phyloP scores from a whole-genome alignment of 1,140 invertebrate species.

The Neodiprion pinetum region DNA sequence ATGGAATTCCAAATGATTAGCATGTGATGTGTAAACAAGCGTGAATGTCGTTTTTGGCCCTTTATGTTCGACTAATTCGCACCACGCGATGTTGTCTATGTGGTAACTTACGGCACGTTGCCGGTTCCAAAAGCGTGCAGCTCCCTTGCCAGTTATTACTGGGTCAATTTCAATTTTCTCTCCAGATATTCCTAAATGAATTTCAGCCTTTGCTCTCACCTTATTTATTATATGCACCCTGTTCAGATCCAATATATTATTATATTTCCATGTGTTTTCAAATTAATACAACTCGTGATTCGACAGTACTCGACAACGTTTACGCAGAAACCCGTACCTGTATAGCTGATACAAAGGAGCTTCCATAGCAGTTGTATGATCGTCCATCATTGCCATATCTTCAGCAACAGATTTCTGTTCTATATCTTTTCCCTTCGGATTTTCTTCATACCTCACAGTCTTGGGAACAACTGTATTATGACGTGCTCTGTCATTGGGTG shows the following conservation, averaged over 20 bases:
- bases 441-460: constrained; percentile 37
- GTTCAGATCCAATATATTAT: constrained; percentile 5
- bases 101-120: constrained; percentile 78
- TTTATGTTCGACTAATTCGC: constrained; percentile 78
- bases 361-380: constrained; percentile 77
- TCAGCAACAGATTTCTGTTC: constrained; percentile 53
- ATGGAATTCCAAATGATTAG: constrained; percentile 45
- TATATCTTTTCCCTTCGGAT: constrained; percentile 50
- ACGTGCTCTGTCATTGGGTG: constrained; percentile 55
- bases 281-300: background rate
- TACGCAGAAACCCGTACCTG: constrained; percentile 42
- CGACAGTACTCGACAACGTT: background rate
- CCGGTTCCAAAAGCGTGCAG: constrained; percentile 75
- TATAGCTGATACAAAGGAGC: constrained; percentile 87
- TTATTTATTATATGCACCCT: constrained; percentile 81
- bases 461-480: constrained; percentile 40
- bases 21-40: constrained; percentile 65
- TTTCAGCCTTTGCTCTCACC: constrained; percentile 80
- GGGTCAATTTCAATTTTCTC: constrained; percentile 93
- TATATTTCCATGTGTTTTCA: background rate
- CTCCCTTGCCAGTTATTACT: constrained; percentile 70
- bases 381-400: constrained; percentile 69
- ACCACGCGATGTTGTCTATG: constrained; percentile 86
- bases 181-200: constrained; percentile 86
- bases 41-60: constrained; percentile 69